phyloP scores from a whole-genome alignment of 2,797 vertebrate species.

The Philypnodon macrostomus region DNA sequence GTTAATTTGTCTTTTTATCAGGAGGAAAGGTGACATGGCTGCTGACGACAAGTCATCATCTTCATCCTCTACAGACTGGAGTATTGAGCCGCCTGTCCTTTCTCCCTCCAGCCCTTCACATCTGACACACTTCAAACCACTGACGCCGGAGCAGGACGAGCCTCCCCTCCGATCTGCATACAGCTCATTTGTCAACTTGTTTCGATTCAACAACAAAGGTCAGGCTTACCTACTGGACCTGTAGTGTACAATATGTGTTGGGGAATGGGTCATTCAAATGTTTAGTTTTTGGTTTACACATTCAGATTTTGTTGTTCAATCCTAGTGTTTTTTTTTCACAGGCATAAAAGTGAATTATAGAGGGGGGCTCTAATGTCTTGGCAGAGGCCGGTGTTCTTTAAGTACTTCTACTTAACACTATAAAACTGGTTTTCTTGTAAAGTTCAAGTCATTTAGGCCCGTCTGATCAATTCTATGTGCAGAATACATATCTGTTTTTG shows the following conservation, averaged over 20 bases:
- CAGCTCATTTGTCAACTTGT: constrained; percentile 97
- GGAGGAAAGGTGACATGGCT: constrained; percentile 86
- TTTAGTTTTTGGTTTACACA: no score
- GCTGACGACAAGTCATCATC: constrained; percentile 87
- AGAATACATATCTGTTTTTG: no score
- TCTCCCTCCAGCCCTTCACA: constrained; percentile 89
- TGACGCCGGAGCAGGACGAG: constrained; percentile 96
- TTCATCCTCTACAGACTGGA: constrained; percentile 82
- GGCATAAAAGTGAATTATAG: no score
- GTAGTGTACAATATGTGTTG: not conserved
- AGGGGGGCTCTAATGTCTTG: no score
- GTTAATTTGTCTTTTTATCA: constrained; percentile 19
- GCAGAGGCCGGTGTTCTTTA: no score
- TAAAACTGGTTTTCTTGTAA: no score
- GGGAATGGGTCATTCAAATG: no score
- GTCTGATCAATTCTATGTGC: no score
- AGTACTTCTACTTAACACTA: no score
- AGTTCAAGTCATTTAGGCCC: no score
- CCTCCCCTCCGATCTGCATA: constrained; percentile 95
- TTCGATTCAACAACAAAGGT: constrained; percentile 97
- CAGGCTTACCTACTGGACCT: constrained; percentile 8
- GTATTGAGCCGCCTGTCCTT: constrained; percentile 78
- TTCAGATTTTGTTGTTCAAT: no score
- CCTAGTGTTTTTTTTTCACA: no score
- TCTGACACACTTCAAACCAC: constrained; percentile 95